Evolutionary conservation across 2,113 vertebrate genomes (phyloP).

Genomic region (Clarias macrocephalus): DNA sequence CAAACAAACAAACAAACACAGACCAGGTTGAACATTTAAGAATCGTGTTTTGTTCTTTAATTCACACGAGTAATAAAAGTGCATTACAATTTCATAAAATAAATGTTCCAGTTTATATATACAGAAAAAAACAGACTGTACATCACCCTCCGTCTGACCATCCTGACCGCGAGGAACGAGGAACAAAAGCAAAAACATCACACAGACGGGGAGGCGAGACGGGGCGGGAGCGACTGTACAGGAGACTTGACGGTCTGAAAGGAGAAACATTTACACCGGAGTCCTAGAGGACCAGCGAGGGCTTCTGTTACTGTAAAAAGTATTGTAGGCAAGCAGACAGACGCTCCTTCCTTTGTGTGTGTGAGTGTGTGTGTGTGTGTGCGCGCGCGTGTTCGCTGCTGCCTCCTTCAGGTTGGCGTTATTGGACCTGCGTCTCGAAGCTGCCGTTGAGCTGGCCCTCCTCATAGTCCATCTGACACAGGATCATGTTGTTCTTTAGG

Average conservation of each 20-base stretch:
- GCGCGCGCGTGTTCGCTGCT: conserved; percentile 62
- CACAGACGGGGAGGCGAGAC: conserved; percentile 65
- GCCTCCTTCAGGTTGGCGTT: conserved; percentile 68
- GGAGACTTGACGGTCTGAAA: conserved; percentile 77
- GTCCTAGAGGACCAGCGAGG: conserved; percentile 84
- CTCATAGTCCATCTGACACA: conserved; percentile 99
- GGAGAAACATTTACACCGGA: conserved; percentile 84
- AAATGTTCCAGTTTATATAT: conserved; percentile 99
- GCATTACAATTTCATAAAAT: conserved; percentile 99
- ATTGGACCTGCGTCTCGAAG: conserved; percentile 98
- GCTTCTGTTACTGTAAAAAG: conserved; percentile 78
- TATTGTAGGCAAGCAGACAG: conserved; percentile 90
- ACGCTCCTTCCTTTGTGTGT: conserved; percentile 71
- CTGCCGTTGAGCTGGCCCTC: conserved; percentile 98
- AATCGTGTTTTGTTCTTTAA: conserved; percentile 82
- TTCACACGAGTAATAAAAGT: conserved; percentile 99
- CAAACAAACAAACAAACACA: conserved; percentile 65
- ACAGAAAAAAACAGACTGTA: conserved; percentile 95
- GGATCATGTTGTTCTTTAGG: conserved; percentile 99
- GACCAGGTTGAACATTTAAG: conserved; percentile 79
- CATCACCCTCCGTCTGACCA: conserved; percentile 84
- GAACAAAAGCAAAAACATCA: conserved; percentile 74
- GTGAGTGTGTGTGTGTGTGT: conserved; percentile 62
- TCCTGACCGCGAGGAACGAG: conserved; percentile 62
- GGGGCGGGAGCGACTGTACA: conserved; percentile 88